phyloP scores from a whole-genome alignment of 1,140 invertebrate species.

The Musca domestica region DNA sequence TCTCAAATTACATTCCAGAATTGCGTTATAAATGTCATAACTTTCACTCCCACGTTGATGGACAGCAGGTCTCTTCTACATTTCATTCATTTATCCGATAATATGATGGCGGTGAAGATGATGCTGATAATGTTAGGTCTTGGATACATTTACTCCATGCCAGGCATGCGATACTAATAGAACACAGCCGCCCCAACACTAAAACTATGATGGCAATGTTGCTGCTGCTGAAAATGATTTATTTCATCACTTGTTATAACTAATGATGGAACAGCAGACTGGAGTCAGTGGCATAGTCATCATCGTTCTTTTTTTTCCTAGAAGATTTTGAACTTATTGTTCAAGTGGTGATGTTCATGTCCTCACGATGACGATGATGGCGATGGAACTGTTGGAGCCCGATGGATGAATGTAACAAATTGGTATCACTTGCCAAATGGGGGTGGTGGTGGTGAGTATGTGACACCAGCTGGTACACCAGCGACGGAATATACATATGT shows the following conservation, averaged over 20 bases:
- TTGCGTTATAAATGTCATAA: not conserved
- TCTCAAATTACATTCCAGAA: not conserved
- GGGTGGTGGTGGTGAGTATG: no score
- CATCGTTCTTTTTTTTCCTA: not conserved
- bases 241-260: slow-evolving; percentile 17
- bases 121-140: no score
- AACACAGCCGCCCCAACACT: not conserved
- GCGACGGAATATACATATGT: no score
- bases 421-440: not conserved
- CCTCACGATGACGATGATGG: not conserved
- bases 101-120: no score
- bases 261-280: slow-evolving; percentile 12
- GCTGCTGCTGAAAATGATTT: slow-evolving; percentile 15
- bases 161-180: no score
- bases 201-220: not conserved
- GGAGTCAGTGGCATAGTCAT: not conserved
- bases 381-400: not conserved
- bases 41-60: not conserved
- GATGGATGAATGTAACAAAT: not conserved
- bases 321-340: no score
- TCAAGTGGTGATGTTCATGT: not conserved
- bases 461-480: no score
- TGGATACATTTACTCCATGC: no score
- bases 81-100: no score
- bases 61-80: not conserved